These are phyloP conservation scores for Drosophila mimica DNA, from an alignment of 2,888 invertebrate genomes.

Conservation along the genomic window DNA sequence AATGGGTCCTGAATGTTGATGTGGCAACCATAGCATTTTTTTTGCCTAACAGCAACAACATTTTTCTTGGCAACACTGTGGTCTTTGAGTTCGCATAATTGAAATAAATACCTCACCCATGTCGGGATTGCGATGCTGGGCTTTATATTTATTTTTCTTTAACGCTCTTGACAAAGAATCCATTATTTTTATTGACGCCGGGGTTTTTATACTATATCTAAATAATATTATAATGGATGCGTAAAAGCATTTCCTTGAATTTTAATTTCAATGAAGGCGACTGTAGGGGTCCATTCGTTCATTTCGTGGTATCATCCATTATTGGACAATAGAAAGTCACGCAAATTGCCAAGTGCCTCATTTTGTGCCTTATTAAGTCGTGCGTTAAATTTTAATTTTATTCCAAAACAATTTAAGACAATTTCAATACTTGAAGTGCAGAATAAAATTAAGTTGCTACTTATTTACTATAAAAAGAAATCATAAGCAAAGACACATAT, in stretches of 20 bases:
- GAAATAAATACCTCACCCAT: constrained; percentile 58
- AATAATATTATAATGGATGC: constrained; percentile 5
- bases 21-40: constrained; percentile 29
- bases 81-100: constrained; percentile 53
- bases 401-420: background rate
- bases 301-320: background rate
- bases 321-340: background rate
- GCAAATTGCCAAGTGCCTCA: constrained; percentile 19
- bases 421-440: background rate
- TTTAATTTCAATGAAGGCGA: constrained; percentile 24
- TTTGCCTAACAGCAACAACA: constrained; percentile 22
- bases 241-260: constrained; percentile 12
- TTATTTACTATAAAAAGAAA: background rate
- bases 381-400: constrained; percentile 23
- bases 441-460: too few species aligned
- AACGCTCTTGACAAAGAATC: constrained; percentile 10
- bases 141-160: constrained; percentile 38
- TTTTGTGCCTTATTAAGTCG: constrained; percentile 13
- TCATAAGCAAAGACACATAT: background rate
- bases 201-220: constrained; percentile 1
- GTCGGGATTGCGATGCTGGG: constrained; percentile 6
- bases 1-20: constrained; percentile 46
- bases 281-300: background rate
- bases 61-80: constrained; percentile 37
- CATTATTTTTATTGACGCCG: constrained; percentile 4